Conservation (phyloP, 2,113 vertebrate genomes). For the Neodon shergylaensis region DNA sequence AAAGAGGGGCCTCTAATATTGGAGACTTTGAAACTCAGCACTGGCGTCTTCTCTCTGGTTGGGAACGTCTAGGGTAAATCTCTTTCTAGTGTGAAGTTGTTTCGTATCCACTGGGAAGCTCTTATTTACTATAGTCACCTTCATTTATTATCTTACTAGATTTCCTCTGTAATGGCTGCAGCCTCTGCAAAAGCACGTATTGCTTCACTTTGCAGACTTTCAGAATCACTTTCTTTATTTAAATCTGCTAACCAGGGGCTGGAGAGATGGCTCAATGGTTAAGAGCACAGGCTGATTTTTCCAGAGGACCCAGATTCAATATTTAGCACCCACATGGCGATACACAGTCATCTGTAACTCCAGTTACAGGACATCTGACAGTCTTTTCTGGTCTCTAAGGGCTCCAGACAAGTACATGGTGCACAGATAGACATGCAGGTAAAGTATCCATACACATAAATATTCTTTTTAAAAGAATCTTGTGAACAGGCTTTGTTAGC, state of each 20-base stretch:
- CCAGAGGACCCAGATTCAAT: not conserved
- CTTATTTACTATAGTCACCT: not conserved
- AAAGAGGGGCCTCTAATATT: too few species aligned
- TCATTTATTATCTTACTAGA: not conserved
- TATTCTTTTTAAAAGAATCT: not conserved
- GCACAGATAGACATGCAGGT: not conserved
- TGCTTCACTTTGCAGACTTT: not conserved
- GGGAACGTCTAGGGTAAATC: not conserved
- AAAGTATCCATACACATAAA: not conserved
- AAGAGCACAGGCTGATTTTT: not conserved
- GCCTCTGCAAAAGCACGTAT: not conserved
- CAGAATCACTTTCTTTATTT: not conserved
- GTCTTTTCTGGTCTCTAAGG: not conserved
- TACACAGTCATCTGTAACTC: not conserved
- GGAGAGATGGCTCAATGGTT: not conserved
- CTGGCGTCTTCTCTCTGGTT: not conserved
- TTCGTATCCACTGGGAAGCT: not conserved
- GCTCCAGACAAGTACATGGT: not conserved
- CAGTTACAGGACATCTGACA: not conserved
- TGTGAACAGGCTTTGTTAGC: not conserved
- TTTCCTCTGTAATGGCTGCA: not conserved
- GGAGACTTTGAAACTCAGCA: not conserved
- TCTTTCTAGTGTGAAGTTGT: not conserved
- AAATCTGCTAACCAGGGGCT: not conserved
- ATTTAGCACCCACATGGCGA: not conserved